Percentiles rank a stretch among this genome's conserved stretches.
phyloP scores from a whole-genome alignment of 2,797 vertebrate species.

The Aeoliscus strigatus region DNA sequence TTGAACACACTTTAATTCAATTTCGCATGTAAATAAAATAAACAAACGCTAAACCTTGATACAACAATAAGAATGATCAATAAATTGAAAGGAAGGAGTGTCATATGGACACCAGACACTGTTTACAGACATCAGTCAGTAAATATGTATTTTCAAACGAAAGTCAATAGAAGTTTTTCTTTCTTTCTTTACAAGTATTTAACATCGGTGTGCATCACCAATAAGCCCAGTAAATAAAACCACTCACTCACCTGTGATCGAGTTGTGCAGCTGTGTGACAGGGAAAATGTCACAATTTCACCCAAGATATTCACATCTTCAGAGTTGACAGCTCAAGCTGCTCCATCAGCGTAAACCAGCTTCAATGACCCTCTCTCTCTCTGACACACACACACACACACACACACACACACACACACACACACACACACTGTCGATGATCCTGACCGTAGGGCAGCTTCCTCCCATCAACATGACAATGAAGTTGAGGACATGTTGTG shows the following conservation, averaged over 20 bases:
- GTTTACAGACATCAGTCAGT: constrained; percentile 16
- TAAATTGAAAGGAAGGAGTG: neutral
- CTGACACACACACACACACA: too few species aligned
- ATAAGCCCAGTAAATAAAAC: constrained; percentile 5
- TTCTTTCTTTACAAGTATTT: neutral
- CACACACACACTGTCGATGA: neutral
- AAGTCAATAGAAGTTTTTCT: constrained; percentile 4
- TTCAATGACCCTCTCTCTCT: neutral
- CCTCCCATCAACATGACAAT: constrained; percentile 21
- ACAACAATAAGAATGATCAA: too few species aligned
- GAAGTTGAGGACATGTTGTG: constrained; percentile 22
- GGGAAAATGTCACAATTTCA: constrained; percentile 8
- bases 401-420: neutral
- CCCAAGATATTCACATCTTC: constrained; percentile 38
- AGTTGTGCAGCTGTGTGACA: constrained; percentile 8
- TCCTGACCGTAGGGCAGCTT: constrained; percentile 22
- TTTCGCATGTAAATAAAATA: too few species aligned
- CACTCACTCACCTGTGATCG: constrained; percentile 44
- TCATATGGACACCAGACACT: constrained; percentile 6
- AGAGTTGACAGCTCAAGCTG: constrained; percentile 7
- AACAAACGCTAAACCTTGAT: too few species aligned
- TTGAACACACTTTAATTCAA: too few species aligned
- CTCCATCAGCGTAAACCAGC: constrained; percentile 7
- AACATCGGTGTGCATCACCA: constrained; percentile 1
- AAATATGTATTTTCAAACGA: constrained; percentile 26